Conservation (phyloP, 2,888 invertebrate genomes). For the Stenoptilia bipunctidactyla region DNA sequence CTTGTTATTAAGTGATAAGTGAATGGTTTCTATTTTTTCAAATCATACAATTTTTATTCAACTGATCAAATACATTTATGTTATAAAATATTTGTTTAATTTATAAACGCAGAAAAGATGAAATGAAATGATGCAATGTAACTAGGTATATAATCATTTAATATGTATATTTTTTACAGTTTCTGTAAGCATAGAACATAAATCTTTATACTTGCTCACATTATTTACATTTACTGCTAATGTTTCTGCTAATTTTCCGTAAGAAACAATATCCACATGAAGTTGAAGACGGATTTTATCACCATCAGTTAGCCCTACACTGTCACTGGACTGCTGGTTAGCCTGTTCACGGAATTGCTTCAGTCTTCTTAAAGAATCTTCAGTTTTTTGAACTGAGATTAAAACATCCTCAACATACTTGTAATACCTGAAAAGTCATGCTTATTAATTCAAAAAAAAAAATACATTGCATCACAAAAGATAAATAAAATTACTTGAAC, state of each 20-base stretch:
- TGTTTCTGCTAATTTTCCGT: constrained; percentile 73
- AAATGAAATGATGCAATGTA: constrained; percentile 29
- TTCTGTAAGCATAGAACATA: constrained; percentile 74
- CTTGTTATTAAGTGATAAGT: constrained; percentile 67
- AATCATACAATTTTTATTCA: constrained; percentile 69
- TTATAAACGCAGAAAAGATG: constrained; percentile 15
- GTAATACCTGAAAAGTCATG: constrained; percentile 73
- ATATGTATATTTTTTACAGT: constrained; percentile 70
- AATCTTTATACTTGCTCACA: constrained; percentile 72
- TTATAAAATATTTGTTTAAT: constrained; percentile 39
- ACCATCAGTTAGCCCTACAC: constrained; percentile 83
- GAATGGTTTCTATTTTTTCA: constrained; percentile 72
- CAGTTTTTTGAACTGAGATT: constrained; percentile 94
- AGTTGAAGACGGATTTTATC: constrained; percentile 95
- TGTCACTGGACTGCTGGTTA: constrained; percentile 53
- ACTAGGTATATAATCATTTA: constrained; percentile 62
- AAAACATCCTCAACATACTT: constrained; percentile 88
- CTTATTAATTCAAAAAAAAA: constrained; percentile 11
- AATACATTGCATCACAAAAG: constrained; percentile 11
- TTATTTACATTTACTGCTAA: constrained; percentile 65
- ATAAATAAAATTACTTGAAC: constrained; percentile 4
- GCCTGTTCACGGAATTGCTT: constrained; percentile 83
- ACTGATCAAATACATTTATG: constrained; percentile 70
- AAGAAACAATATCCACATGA: constrained; percentile 85
- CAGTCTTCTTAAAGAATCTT: constrained; percentile 91